Conservation (phyloP, 2,113 vertebrate species). For the Psophia crepitans region DNA sequence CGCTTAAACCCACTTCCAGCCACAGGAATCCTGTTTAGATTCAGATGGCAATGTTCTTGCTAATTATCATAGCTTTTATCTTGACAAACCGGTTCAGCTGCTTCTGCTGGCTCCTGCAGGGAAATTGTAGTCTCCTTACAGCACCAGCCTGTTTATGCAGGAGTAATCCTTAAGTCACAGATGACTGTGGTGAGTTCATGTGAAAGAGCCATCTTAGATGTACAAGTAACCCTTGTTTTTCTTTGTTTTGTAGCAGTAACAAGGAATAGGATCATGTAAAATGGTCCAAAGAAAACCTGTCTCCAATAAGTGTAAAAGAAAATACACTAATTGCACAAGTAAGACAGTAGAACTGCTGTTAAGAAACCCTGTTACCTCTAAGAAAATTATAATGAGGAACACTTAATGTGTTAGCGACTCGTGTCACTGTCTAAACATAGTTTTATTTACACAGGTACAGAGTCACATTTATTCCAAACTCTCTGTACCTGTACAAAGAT, state of each 20-base stretch:
- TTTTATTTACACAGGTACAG: not conserved
- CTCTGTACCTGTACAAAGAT: not conserved
- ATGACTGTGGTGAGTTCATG: not conserved
- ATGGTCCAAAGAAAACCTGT: not conserved
- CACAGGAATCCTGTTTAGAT: not conserved
- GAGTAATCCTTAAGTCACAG: not conserved
- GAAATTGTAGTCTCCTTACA: not conserved
- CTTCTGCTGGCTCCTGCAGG: not conserved
- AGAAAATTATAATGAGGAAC: not conserved
- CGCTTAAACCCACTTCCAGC: not conserved
- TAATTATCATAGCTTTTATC: not conserved
- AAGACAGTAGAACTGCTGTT: not conserved
- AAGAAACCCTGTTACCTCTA: not conserved
- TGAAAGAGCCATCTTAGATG: not conserved
- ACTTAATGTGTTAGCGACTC: not conserved
- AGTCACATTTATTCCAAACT: not conserved
- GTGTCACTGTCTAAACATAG: not conserved
- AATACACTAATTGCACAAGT: not conserved
- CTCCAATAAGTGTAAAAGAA: not conserved
- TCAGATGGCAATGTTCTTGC: not conserved
- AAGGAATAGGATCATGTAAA: not conserved
- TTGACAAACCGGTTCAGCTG: constrained; percentile 14
- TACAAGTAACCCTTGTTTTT: not conserved
- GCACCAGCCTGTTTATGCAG: not conserved
- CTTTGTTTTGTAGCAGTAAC: not conserved